Base-by-base conservation (phyloP, 2,888 invertebrate genomes). In the Sminthurinus aureus region DNA sequence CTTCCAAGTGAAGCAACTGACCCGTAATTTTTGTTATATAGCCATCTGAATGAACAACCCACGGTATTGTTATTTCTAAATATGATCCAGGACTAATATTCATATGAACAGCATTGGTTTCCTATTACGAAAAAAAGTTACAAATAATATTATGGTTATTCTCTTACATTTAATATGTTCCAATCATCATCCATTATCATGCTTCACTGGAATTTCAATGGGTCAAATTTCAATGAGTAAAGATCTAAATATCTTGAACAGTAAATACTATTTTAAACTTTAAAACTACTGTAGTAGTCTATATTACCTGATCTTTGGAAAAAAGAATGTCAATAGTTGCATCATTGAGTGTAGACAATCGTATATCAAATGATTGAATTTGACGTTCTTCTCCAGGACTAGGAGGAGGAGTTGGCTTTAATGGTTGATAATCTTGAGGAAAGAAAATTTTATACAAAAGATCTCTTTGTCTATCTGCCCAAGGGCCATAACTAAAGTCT, bases 401-500 rank as follows among this genome's bases (percentile, higher is more conserved):
- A 0, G 96, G 96, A 74, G 94, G 93, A 84, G 94, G 93, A 0
- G 96, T 96, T 12, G 85, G 86, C 90, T 94, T 93, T 90, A 96
- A 92, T 84, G 94, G 93, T 89, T 95, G 93, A 91, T 94, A 96
- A 90, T 96, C 95, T 86, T 95, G 94, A 11, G 98, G 99, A 90
- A 96, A 98, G 91, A 99, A 99, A 91, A 98, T 98, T 91, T 94
- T 96, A 91, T 96, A 98, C 58, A 99, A 92, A 91, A 96, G 94
- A 90, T 98, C 98, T 86, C 99, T 93, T 90, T 99, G 99, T 79
- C 98, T 93, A 90, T 99, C 99, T 3, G 98, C 99, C 99, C 99
- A 99, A 0, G 99, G 99, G 0, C 99, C 99, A 90, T 99, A 99
- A 90, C 98, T 98, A 89, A 99, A 96, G 90, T 98, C 96, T 2